Percentiles rank a stretch among this genome's conserved stretches.
phyloP scores from a whole-genome alignment of 1,140 invertebrate genomes.

The Drosophila gunungcola region DNA sequence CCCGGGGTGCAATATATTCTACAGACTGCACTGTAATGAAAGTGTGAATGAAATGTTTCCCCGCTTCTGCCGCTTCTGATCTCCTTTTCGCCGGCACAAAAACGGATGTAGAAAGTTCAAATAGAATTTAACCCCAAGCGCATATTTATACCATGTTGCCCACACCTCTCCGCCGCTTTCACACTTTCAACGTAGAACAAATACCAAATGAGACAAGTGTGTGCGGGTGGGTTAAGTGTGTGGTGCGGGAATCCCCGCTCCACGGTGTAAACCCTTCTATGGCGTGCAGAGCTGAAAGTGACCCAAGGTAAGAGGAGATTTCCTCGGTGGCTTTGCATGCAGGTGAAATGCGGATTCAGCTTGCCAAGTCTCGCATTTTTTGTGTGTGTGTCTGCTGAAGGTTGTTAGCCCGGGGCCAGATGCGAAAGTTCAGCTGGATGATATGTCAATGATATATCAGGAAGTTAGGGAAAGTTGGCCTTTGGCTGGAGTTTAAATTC shows the following conservation, averaged over 20 bases:
- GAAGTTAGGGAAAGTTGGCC: conserved; percentile 16
- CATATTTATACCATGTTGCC: conserved; percentile 67
- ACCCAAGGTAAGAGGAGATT: conserved; percentile 77
- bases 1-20: conserved; percentile 72
- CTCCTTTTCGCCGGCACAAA: conserved; percentile 32
- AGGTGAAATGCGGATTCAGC: conserved; percentile 31
- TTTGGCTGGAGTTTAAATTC: conserved; percentile 18
- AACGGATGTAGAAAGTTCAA: conserved; percentile 68
- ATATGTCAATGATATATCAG: conserved; percentile 62
- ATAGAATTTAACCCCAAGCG: conserved; percentile 78
- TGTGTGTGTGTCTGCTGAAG: conserved; percentile 51
- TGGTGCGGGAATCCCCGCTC: conserved; percentile 3
- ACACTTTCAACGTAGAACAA: conserved; percentile 49
- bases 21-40: conserved; percentile 61
- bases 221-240: conserved; percentile 26
- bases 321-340: conserved; percentile 60
- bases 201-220: conserved; percentile 51
- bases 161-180: not conserved
- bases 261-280: conserved; percentile 42
- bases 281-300: conserved; percentile 65
- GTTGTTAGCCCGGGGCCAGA: conserved; percentile 64
- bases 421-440: conserved; percentile 49
- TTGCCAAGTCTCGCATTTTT: conserved; percentile 7
- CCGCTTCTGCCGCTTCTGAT: conserved; percentile 2
- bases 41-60: conserved; percentile 67